Conservation (phyloP, 2,113 vertebrate species). For the Trematomus loennbergii region DNA sequence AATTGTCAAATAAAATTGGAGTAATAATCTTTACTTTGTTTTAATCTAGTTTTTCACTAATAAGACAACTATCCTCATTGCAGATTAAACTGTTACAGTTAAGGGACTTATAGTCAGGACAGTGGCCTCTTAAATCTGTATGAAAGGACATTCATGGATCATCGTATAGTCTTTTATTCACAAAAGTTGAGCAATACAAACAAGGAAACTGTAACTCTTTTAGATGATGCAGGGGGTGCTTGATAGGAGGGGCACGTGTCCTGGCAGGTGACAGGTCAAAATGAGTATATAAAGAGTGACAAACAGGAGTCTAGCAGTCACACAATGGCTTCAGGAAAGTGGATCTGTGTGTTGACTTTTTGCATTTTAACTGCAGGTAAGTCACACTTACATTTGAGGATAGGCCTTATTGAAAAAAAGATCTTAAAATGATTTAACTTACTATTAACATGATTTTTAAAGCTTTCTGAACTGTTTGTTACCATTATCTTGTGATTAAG, state of each 20-base stretch:
- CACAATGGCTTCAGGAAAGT: constrained; percentile 53
- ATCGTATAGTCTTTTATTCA: not conserved
- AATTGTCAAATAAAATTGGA: not conserved
- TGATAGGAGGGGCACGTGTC: constrained; percentile 17
- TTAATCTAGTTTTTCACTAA: not conserved
- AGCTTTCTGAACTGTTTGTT: not conserved
- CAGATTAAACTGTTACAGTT: not conserved
- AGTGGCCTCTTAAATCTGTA: not conserved
- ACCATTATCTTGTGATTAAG: not conserved
- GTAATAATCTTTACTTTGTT: not conserved
- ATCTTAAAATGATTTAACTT: not conserved
- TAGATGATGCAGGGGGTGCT: not conserved
- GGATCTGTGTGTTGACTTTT: constrained; percentile 14
- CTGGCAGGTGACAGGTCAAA: constrained; percentile 10
- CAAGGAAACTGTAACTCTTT: constrained; percentile 3
- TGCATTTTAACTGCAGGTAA: constrained; percentile 57
- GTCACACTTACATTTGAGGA: constrained; percentile 3
- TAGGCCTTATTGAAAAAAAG: too few relatives aligned
- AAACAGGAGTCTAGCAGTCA: not conserved
- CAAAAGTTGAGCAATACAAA: not conserved
- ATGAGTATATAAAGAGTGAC: constrained; percentile 36
- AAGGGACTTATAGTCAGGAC: not conserved
- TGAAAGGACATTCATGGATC: not conserved
- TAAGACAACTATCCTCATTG: too few relatives aligned
- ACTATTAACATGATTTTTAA: not conserved